phyloP scores from a whole-genome alignment of 2,888 invertebrate genomes.

The Amiota minor region DNA sequence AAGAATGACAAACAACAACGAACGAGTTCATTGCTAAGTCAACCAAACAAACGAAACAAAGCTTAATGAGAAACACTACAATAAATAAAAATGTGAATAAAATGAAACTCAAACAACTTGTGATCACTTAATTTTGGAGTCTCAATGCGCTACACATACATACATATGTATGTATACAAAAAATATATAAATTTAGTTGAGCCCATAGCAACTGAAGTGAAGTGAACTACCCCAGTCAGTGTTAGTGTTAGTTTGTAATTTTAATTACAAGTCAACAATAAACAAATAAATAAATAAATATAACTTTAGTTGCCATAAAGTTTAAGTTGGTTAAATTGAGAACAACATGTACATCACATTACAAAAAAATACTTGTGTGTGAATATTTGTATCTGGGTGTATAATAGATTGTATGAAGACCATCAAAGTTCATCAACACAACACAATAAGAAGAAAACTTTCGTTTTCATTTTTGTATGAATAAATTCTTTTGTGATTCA shows the following conservation, averaged over 20 bases:
- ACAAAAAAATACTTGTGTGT: not conserved
- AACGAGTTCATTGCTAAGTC: constrained; percentile 26
- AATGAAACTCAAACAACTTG: constrained; percentile 5
- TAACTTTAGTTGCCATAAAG: too few relatives aligned
- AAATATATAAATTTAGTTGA: too few relatives aligned
- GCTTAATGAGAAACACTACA: not conserved
- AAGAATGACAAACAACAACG: not conserved
- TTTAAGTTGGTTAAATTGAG: too few relatives aligned
- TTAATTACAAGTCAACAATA: too few relatives aligned
- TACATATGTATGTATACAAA: too few relatives aligned
- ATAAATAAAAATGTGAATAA: not conserved
- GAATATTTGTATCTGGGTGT: too few relatives aligned
- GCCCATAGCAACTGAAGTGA: too few relatives aligned
- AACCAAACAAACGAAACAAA: not conserved
- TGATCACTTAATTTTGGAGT: constrained; percentile 12
- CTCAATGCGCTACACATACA: not conserved
- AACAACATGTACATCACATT: not conserved
- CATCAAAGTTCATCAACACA: not conserved
- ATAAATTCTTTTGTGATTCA: not conserved
- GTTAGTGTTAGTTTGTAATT: too few relatives aligned
- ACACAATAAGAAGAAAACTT: not conserved
- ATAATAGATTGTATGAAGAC: not conserved
- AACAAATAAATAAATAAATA: too few relatives aligned
- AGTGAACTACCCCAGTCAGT: too few relatives aligned
- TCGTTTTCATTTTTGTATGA: constrained; percentile 1